phyloP scores from a whole-genome alignment of 2,113 vertebrate species.

The Notechis scutatus region DNA sequence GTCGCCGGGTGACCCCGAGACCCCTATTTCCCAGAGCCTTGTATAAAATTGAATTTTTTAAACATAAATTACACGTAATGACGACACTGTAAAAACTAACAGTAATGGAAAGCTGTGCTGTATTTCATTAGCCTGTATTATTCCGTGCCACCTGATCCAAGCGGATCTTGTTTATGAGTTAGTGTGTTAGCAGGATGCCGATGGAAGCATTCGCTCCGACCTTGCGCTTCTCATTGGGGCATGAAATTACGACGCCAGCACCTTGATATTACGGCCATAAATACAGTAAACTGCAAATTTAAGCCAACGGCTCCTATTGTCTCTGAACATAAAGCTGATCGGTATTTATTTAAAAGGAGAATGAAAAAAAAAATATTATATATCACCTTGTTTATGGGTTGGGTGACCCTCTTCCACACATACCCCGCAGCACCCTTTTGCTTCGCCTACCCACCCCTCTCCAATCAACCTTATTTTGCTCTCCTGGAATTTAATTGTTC shows the following conservation, averaged over 20 bases:
- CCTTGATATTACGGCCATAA: conserved; percentile 99
- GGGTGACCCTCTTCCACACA: conserved; percentile 66
- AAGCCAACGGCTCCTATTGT: conserved; percentile 99
- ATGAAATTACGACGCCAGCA: conserved; percentile 99
- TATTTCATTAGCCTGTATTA: conserved; percentile 99
- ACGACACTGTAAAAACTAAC: conserved; percentile 99
- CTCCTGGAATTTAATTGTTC: neutral
- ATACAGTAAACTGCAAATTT: conserved; percentile 99
- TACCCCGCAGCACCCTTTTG: too few species aligned
- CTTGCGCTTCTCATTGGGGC: conserved; percentile 99
- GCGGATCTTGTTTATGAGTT: conserved; percentile 99
- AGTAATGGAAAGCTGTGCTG: conserved; percentile 99
- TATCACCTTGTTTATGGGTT: conserved; percentile 98
- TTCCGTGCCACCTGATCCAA: conserved; percentile 99
- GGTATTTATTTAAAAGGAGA: conserved; percentile 99
- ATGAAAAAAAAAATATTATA: conserved; percentile 97
- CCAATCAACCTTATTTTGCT: conserved; percentile 68
- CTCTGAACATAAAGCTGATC: conserved; percentile 99
- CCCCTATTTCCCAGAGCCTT: conserved; percentile 95
- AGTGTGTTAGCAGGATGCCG: conserved; percentile 98
- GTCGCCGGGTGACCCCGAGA: conserved; percentile 93
- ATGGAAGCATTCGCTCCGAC: conserved; percentile 99
- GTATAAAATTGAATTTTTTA: conserved; percentile 97
- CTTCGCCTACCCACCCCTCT: conserved; percentile 22
- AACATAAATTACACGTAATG: conserved; percentile 99